Base-by-base conservation (phyloP, 2,797 vertebrate species). In the Alfaro cultratus region DNA sequence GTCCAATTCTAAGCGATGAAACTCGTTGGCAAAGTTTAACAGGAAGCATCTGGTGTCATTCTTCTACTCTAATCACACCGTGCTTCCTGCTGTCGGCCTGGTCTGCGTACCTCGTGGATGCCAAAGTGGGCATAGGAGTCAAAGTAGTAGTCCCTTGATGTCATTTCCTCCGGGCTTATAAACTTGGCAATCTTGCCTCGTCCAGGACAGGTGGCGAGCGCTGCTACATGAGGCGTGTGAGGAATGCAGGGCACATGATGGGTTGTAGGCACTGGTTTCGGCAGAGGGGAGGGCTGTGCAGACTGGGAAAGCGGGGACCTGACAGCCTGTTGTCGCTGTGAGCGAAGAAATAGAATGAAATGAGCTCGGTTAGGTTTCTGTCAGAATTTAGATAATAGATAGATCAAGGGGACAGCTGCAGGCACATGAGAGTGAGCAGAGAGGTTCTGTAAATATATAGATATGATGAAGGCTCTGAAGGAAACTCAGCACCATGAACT, bases 101-200 rank as follows among this genome's bases (percentile, higher is more conserved):
- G 45, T 23, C 57, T 29, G 49, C 88, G 51, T 97, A 99, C 98
- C 98, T 99, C 98, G 1, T 99, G 98, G 90, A 99, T 99, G 92
- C 98, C 98, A 93, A 99, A 99, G 92, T 99, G 98, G 75, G 98
- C 98, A 12, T 99, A 99, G 2, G 98, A 99, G 95, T 99, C 98
- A 70, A 99, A 99, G 91, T 99, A 99, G 89, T 99, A 99, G 94
- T 99, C 98, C 75, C 97, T 95, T 4, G 98, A 99, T 51, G 98
- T 99, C 98, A 99, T 99, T 85, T 99, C 98, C 90, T 99, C 98
- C 0, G 98, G 98, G 93, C 97, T 98, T 87, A 99, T 93, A 84
- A 98, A 95, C 87, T 98, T 98, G 90, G 97, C 96, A 91, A 97
- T 96, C 94, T 98, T 99, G 78, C 98, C 97, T 88, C 97, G 94